A percentile compares a stretch with the other conserved stretches of the same genome.
Conservation (phyloP, 2,888 invertebrate species). For the Tachina grossa region DNA sequence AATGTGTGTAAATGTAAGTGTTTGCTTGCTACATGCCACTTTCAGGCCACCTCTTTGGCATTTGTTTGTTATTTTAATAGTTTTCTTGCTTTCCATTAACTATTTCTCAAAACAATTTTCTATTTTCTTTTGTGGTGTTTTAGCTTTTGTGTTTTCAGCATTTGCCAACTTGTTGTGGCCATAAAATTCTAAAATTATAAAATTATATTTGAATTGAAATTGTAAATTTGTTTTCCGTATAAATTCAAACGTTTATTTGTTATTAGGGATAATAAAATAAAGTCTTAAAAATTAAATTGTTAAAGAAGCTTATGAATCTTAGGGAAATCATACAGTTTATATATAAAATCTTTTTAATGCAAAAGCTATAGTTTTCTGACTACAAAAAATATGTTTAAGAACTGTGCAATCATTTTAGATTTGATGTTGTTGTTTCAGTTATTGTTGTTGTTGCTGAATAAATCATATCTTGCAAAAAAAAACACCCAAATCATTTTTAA, state of each 20-base stretch:
- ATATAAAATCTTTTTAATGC: too few relatives aligned
- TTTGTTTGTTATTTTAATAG: conserved; percentile 48
- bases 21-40: conserved; percentile 18
- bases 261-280: conserved; percentile 1
- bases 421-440: not conserved
- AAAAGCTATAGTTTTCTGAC: too few relatives aligned
- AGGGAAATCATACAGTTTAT: too few relatives aligned
- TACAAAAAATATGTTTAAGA: too few relatives aligned
- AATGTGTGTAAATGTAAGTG: not conserved
- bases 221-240: conserved; percentile 13
- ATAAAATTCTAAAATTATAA: conserved; percentile 49
- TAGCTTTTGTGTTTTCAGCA: conserved; percentile 2
- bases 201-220: conserved; percentile 65
- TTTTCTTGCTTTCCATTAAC: conserved; percentile 16
- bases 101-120: conserved; percentile 7
- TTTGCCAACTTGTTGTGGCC: conserved; percentile 41
- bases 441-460: too few relatives aligned
- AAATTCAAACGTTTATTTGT: not conserved
- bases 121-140: conserved; percentile 23
- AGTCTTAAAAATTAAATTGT: too few relatives aligned
- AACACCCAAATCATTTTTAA: conserved; percentile 37
- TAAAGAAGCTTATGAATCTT: too few relatives aligned
- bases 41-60: conserved; percentile 50
- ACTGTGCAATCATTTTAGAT: not conserved
- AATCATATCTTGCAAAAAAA: not conserved